A percentile compares a stretch with the other conserved stretches of the same genome.
Conservation (phyloP, 2,888 invertebrate genomes). For the Branchellion lobata region DNA sequence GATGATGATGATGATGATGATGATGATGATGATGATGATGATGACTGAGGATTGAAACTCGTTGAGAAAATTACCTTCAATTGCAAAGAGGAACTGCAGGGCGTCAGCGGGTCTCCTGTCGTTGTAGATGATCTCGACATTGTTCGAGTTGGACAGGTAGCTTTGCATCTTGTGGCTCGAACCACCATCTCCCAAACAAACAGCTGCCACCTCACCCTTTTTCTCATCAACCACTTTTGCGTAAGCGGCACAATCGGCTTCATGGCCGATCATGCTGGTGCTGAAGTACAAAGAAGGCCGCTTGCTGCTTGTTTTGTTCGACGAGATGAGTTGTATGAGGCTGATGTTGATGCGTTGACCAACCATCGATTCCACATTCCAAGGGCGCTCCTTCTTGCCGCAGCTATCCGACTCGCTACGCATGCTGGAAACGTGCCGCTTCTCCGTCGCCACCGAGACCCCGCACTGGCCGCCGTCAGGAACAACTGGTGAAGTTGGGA, state of each 20-base stretch:
- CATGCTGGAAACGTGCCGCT: conserved; percentile 25
- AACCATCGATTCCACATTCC: conserved; percentile 24
- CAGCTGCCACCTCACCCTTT: not conserved
- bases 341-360: conserved; percentile 37
- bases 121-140: conserved; percentile 14
- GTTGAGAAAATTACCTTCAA: conserved; percentile 32
- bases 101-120: not conserved
- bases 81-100: not conserved
- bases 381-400: conserved; percentile 27
- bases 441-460: conserved; percentile 11
- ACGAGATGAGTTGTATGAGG: conserved; percentile 25
- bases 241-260: not conserved
- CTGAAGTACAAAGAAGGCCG: not conserved
- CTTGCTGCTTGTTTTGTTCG: not conserved
- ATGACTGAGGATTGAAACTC: too few species aligned
- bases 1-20: too few species aligned
- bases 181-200: conserved; percentile 14
- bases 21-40: too few species aligned
- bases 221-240: conserved; percentile 3
- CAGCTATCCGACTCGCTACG: conserved; percentile 8
- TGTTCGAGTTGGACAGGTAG: conserved; percentile 12
- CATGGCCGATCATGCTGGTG: not conserved
- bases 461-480: conserved; percentile 24
- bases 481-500: conserved; percentile 20
- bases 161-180: not conserved